These are phyloP conservation scores for Montipora capitata DNA, from an alignment of 92 coral and sea anemone species.

Conservation along the genomic window DNA sequence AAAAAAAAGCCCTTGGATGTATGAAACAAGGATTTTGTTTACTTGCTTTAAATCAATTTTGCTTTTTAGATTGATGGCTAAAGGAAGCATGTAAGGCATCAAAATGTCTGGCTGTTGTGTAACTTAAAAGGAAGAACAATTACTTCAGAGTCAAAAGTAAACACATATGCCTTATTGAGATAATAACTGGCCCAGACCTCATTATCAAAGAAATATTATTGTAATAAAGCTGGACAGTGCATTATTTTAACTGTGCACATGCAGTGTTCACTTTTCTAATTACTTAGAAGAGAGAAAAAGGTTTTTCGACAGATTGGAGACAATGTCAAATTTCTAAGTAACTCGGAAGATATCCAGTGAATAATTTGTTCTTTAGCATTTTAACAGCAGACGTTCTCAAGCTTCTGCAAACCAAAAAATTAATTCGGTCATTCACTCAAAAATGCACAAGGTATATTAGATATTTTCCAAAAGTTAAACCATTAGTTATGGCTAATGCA, in stretches of 20 bases:
- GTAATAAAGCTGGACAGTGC: conserved; percentile 8
- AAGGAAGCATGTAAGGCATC: background rate
- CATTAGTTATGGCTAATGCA: background rate
- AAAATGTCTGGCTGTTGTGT: background rate
- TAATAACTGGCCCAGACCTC: conserved; percentile 4
- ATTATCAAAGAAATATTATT: conserved; percentile 4
- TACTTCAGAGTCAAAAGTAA: background rate
- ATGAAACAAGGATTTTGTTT: no score
- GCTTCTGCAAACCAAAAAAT: no score
- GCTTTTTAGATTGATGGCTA: background rate
- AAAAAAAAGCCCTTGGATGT: no score
- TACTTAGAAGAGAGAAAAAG: conserved; percentile 24
- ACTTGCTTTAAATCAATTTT: no score
- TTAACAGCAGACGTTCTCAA: no score
- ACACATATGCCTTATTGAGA: background rate
- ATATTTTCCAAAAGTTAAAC: background rate
- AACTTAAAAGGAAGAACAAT: background rate
- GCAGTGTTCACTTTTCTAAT: background rate
- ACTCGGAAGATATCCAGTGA: background rate
- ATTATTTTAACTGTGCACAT: background rate
- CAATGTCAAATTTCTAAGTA: conserved; percentile 35
- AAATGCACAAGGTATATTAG: background rate
- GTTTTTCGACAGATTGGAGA: conserved; percentile 32
- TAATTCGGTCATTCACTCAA: no score
- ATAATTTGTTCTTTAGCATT: no score